Evolutionary conservation across 2,113 vertebrate genomes (phyloP).

Genomic region (Sarotherodon lohbergeri): DNA sequence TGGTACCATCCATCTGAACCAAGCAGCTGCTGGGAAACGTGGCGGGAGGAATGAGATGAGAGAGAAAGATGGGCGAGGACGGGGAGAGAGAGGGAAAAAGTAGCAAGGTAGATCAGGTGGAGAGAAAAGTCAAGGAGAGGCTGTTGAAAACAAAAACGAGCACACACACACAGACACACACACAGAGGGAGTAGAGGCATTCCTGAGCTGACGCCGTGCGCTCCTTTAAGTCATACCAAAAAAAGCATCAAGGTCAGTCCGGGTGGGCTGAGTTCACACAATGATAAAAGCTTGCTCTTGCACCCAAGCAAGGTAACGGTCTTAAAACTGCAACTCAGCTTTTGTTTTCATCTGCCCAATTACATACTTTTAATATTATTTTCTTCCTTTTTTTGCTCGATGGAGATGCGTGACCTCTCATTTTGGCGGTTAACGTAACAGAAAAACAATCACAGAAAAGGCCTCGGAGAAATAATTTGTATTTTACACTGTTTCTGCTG

Average conservation of each 20-base stretch:
- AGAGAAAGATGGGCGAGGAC: not conserved
- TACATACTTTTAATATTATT: not conserved
- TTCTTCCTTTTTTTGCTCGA: not conserved
- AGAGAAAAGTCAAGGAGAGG: slow-evolving; percentile 50
- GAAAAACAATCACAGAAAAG: not conserved
- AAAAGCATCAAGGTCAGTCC: slow-evolving; percentile 25
- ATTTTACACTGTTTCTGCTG: not conserved
- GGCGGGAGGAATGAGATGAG: slow-evolving; percentile 31
- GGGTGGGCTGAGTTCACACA: slow-evolving; percentile 23
- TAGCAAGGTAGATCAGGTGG: not conserved
- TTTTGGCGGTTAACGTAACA: not conserved
- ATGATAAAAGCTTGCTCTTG: slow-evolving; percentile 19
- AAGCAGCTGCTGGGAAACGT: slow-evolving; percentile 60
- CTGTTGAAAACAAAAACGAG: slow-evolving; percentile 6
- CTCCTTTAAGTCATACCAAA: not conserved
- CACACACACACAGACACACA: not conserved
- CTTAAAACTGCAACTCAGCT: slow-evolving; percentile 26
- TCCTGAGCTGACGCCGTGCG: not conserved
- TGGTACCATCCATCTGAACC: slow-evolving; percentile 66
- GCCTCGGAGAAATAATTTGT: not conserved
- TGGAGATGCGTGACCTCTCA: not conserved
- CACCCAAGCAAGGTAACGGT: not conserved
- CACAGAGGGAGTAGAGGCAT: not conserved
- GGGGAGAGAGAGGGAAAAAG: not conserved
- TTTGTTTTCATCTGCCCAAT: not conserved